phyloP scores from a whole-genome alignment of 2,113 vertebrate species.

The Gnathonemus echidnorhynchus region DNA sequence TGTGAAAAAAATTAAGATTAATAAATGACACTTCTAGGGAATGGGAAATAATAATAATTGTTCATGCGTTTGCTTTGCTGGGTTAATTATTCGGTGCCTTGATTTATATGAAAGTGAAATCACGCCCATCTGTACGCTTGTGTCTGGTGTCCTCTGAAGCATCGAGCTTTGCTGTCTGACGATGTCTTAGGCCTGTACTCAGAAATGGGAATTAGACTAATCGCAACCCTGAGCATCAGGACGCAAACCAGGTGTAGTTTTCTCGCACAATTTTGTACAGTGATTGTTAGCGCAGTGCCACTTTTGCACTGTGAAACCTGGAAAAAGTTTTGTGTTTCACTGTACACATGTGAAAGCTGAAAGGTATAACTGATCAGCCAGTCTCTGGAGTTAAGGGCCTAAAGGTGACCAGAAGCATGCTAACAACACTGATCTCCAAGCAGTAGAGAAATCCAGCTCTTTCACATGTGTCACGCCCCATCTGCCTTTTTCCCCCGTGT shows the following conservation, averaged over 20 bases:
- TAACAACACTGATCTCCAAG: no score
- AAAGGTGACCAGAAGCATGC: neutral
- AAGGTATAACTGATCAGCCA: neutral
- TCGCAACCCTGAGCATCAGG: neutral
- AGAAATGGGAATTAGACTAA: neutral
- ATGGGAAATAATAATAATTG: neutral
- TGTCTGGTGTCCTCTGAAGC: neutral
- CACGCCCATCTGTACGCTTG: neutral
- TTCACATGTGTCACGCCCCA: neutral
- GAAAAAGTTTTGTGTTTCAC: neutral
- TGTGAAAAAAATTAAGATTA: neutral
- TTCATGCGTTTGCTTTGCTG: neutral
- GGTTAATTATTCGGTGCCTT: neutral
- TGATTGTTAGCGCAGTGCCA: neutral
- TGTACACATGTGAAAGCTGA: neutral
- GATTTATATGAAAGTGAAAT: neutral
- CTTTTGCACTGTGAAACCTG: neutral
- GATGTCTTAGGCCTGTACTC: neutral
- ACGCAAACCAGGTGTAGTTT: neutral
- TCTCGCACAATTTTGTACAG: neutral
- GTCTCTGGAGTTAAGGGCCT: neutral
- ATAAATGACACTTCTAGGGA: neutral
- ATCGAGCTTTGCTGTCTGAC: neutral
- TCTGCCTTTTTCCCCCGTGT: no score
- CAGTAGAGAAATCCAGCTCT: neutral